Evolutionary conservation across 2,113 vertebrate species (phyloP).

Genomic region (Halichoerus grypus): DNA sequence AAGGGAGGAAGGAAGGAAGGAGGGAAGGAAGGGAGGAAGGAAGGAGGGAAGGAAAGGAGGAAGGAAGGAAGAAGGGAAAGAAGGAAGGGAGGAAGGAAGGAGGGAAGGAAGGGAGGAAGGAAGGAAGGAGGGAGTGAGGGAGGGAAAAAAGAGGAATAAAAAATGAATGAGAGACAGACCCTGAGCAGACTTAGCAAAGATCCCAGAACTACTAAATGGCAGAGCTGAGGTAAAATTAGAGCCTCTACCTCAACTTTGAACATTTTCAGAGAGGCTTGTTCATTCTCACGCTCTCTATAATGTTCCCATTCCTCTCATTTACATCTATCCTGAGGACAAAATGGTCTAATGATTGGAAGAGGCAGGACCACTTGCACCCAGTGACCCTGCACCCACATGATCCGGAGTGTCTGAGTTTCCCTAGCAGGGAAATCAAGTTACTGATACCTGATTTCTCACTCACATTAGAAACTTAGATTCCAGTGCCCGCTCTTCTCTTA

Average conservation of each 20-base stretch:
- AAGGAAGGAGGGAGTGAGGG: no score
- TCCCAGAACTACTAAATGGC: neutral
- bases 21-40: no score
- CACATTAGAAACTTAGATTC: neutral
- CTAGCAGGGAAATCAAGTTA: neutral
- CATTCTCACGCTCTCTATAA: neutral
- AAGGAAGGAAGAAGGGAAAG: no score
- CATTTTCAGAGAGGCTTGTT: neutral
- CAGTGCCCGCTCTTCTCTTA: neutral
- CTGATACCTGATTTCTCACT: neutral
- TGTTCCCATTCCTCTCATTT: neutral
- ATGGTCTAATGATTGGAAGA: neutral
- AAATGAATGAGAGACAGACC: neutral
- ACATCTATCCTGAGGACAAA: neutral
- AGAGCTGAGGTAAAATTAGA: neutral
- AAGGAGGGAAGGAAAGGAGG: no score
- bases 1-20: no score
- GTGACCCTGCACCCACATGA: neutral
- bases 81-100: no score
- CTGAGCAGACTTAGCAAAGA: neutral
- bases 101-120: accelerated
- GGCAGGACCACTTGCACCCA: neutral
- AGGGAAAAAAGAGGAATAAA: accelerated
- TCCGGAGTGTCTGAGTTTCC: neutral
- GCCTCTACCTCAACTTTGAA: neutral